Conservation (phyloP, 2,797 vertebrate species). For the Melanotaenia maccullochi region DNA sequence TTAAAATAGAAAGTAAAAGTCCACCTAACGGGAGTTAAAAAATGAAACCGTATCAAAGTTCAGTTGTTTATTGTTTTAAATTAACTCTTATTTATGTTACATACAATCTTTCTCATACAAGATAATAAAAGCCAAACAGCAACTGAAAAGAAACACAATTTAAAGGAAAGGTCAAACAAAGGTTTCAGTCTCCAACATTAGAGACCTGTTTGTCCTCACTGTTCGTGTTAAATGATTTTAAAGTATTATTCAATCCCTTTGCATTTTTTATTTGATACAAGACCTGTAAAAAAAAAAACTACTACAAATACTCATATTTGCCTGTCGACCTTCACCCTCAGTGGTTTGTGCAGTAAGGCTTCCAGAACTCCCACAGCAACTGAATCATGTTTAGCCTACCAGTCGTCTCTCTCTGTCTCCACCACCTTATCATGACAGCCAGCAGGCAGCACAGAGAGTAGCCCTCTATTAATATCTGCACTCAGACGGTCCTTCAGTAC, state of each 20-base stretch:
- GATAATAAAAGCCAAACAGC: neutral
- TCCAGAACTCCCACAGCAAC: constrained; percentile 15
- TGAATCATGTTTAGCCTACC: constrained; percentile 24
- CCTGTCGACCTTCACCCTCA: constrained; percentile 3
- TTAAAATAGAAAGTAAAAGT: no score
- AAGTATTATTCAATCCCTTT: neutral
- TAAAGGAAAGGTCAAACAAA: no score
- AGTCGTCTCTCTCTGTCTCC: constrained; percentile 21
- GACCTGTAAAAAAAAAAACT: constrained; percentile 1
- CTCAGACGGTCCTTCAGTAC: constrained; percentile 36
- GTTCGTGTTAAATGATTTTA: neutral
- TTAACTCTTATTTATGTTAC: neutral
- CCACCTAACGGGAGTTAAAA: no score
- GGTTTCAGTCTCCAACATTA: no score
- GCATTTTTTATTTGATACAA: neutral
- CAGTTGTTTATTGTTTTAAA: neutral
- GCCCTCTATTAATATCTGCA: constrained; percentile 69
- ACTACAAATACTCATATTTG: neutral
- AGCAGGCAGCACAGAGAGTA: constrained; percentile 27
- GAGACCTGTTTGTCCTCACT: no score
- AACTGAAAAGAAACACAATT: no score
- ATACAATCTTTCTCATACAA: neutral
- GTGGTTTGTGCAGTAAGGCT: neutral
- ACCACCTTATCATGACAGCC: constrained; percentile 6
- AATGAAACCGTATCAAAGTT: no score